These are phyloP conservation scores for Campoletis sonorensis DNA, from an alignment of 1,140 invertebrate species.

Conservation along the genomic window DNA sequence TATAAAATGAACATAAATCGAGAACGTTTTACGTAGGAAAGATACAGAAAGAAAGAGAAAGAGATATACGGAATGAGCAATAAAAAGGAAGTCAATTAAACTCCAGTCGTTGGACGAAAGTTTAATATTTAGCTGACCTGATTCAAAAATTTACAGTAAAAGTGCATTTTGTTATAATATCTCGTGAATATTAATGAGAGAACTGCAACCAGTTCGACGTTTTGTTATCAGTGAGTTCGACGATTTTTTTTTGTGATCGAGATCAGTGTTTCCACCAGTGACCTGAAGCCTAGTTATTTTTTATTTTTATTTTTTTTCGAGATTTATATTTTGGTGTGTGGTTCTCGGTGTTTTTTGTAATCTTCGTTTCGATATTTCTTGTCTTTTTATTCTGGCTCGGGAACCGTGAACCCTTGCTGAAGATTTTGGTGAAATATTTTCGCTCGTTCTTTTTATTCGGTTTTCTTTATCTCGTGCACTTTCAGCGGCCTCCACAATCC, in stretches of 20 bases:
- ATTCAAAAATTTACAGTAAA: background rate
- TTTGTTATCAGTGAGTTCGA: conserved; percentile 11
- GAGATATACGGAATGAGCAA: too few species aligned
- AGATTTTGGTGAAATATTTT: background rate
- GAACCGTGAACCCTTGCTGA: background rate
- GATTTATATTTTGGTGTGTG: background rate
- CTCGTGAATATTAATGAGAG: background rate
- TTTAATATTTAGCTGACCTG: background rate
- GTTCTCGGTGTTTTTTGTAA: background rate
- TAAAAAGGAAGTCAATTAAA: background rate
- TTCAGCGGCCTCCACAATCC: background rate
- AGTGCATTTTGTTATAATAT: background rate
- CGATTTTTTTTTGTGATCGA: background rate
- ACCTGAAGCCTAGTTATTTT: background rate
- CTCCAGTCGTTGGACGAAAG: background rate
- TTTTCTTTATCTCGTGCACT: background rate
- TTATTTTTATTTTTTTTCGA: background rate
- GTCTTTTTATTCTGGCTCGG: background rate
- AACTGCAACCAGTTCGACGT: background rate
- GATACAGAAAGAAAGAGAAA: background rate
- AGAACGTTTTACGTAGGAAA: background rate
- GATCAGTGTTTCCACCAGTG: background rate
- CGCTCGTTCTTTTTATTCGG: background rate
- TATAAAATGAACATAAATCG: background rate
- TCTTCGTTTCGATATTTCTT: background rate